Evolutionary conservation across 2,113 vertebrate species (phyloP), one percentile per base, ranked within the genome.

Genomic region (Phycodurus eques): DNA sequence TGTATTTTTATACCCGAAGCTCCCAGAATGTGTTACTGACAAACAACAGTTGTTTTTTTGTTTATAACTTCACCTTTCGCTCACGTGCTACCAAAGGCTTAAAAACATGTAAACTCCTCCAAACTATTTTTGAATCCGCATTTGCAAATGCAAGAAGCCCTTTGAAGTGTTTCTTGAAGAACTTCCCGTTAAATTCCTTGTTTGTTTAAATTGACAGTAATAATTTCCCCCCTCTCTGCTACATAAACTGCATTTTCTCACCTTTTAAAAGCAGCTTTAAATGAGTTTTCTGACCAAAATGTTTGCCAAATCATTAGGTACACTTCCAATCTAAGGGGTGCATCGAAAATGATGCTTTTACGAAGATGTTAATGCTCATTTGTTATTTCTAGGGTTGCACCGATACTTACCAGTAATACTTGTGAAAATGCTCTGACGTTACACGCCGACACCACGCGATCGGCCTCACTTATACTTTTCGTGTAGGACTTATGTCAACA

Each of bases 231-330:
- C 15, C 17, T 33, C 49, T 39, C 13, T 31, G 35, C 10, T 14
- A 35, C 20, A 61, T 63, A 33, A 63, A 33, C 22, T 39, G 35
- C 22, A 39, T 9, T 63, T 31, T 35, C 22, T 61, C 22, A 12
- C 59, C 59, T 64, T 43, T 66, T 65, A 5, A 9, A 61, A 33
- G 14, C 59, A 61, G 59, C 59, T 61, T 61, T 61, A 61, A 61
- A 35, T 7, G 1, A 5, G 5, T 61, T 61, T 61, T 39, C 59
- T 35, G 4, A 61, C 7, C 22, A 31, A 35, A 61, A 35, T 39
- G 22, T 59, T 59, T 59, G 31, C 59, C 33, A 61, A 61, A 61
- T 35, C 14, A 35, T 61, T 35, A 61, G 27, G 14, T 17, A 61
- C 57, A 14, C 59, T 35, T 14, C 59, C 31, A 17, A 61, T 33